A percentile compares a stretch with the other conserved stretches of the same genome.
These are phyloP conservation scores for Pristionchus arcanus DNA, from an alignment of 2,888 invertebrate species.

Conservation along the genomic window DNA sequence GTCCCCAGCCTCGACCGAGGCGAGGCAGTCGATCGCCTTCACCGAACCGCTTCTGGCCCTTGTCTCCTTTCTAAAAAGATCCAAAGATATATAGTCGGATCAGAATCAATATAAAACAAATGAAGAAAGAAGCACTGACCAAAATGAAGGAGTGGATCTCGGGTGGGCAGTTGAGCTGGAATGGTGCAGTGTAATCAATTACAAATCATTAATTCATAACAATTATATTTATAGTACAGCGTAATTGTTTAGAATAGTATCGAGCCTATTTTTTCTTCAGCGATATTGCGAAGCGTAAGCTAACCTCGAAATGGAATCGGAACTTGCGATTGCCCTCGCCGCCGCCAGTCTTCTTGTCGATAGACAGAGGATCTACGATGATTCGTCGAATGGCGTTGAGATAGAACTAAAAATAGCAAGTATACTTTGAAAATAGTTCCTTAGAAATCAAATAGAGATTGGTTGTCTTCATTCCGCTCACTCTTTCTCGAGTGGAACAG, in stretches of 20 bases:
- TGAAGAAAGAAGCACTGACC: not conserved
- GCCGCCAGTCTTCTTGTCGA: not conserved
- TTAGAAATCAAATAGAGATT: too few relatives aligned
- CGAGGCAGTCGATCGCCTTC: not conserved
- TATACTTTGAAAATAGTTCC: too few relatives aligned
- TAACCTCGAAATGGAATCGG: conserved; percentile 32
- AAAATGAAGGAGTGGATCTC: not conserved
- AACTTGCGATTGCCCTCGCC: not conserved
- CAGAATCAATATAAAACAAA: too few relatives aligned
- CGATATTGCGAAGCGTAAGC: not conserved
- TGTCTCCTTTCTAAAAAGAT: not conserved
- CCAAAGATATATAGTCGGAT: too few relatives aligned
- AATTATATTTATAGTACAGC: too few relatives aligned
- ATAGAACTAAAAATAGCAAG: conserved; percentile 60
- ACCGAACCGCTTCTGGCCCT: not conserved
- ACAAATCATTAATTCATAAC: too few relatives aligned
- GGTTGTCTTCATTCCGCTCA: too few relatives aligned
- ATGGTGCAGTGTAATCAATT: not conserved
- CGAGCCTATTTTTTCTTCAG: not conserved
- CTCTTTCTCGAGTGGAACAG: too few relatives aligned
- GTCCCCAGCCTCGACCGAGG: not conserved
- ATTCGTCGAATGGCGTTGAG: conserved; percentile 62
- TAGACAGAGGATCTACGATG: conserved; percentile 61
- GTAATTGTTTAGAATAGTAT: too few relatives aligned
- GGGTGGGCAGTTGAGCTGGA: conserved; percentile 41